Evolutionary conservation across 2,888 invertebrate genomes (phyloP), one percentile per base, ranked within the genome.

Genomic region (Punctoribates punctum): DNA sequence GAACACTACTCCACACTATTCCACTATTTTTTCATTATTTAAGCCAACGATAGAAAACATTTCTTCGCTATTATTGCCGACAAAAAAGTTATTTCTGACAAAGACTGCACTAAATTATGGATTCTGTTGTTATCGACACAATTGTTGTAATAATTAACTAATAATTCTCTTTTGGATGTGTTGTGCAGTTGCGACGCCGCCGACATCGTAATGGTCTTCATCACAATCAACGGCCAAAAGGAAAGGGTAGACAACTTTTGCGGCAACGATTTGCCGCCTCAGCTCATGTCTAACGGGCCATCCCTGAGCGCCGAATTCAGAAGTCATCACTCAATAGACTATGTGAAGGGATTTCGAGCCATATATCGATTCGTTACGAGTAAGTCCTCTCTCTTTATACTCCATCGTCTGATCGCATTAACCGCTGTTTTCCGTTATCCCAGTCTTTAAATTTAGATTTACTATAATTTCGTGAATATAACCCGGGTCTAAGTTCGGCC

Each of bases 211-310:
- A 88, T 90, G 83, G 92, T 92, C 17, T 91, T 90, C 83, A 90
- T 94, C 73, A 89, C 90, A 81, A 90, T 92, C 76, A 90, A 92
- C 13, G 92, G 92, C 0, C 87, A 91, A 81, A 88, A 91, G 86
- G 93, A 94, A 83, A 90, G 92, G 82, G 90, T 94, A 76, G 93
- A 93, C 82, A 90, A 90, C 34, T 92, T 92, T 83, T 97, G 97
- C 83, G 95, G 94, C 9, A 88, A 87, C 51, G 88, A 89, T 79
- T 84, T 90, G 74, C 95, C 96, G 0, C 90, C 91, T 80, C 93
- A 93, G 77, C 87, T 96, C 79, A 96, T 97, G 96, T 96, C 96
- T 77, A 93, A 91, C 83, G 93, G 93, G 60, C 91, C 92, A 73
- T 88, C 91, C 82, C 86, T 97, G 82, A 89, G 91, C 83, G 85